phyloP scores from a whole-genome alignment of 2,113 vertebrate genomes.

The Pyrgilauda ruficollis region DNA sequence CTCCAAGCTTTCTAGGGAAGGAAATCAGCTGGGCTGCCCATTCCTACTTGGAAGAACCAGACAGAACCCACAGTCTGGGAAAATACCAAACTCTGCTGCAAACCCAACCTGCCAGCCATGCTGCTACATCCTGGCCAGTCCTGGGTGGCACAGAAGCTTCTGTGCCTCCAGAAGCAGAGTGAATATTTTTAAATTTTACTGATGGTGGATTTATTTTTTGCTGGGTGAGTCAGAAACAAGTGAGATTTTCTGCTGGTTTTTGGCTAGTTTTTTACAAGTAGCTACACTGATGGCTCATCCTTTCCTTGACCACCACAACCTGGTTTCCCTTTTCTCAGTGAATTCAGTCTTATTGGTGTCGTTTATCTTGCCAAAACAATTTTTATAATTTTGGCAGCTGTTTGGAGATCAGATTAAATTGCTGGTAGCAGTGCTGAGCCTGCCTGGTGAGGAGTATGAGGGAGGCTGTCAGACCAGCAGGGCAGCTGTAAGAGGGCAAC shows the following conservation, averaged over 20 bases:
- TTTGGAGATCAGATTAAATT: not conserved
- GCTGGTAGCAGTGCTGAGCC: not conserved
- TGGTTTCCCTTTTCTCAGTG: not conserved
- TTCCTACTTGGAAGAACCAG: not conserved
- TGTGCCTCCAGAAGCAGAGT: not conserved
- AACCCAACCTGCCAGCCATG: not conserved
- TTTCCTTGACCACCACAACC: not conserved
- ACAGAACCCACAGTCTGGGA: fast-evolving
- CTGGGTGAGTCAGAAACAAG: not conserved
- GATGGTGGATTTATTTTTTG: not conserved
- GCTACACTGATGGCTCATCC: not conserved
- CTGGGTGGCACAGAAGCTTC: not conserved
- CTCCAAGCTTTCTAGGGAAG: not conserved
- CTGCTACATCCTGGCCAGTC: not conserved
- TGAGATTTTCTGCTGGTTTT: not conserved
- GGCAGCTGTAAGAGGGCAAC: not conserved
- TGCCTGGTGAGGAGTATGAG: fast-evolving
- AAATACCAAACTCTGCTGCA: not conserved
- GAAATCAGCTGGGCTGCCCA: not conserved
- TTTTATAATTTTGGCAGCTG: not conserved
- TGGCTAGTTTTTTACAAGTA: not conserved
- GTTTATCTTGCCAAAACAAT: not conserved
- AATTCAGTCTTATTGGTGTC: not conserved
- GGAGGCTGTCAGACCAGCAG: not conserved
- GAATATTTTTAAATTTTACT: not conserved